Evolutionary conservation across 2,113 vertebrate genomes (phyloP).

Genomic region (Apus apus): DNA sequence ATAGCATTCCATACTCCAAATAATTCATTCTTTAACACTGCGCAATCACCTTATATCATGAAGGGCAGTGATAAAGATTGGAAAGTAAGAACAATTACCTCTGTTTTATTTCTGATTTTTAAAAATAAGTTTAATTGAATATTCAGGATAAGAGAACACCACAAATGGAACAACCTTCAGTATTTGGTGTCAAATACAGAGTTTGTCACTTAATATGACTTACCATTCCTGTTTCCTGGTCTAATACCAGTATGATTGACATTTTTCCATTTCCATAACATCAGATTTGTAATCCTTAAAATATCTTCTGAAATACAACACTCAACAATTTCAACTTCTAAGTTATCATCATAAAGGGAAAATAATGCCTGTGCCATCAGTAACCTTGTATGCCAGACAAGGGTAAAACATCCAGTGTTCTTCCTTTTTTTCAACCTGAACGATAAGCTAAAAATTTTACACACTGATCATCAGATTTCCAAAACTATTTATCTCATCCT

Average conservation of each 20-base stretch:
- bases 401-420: not conserved
- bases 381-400: not conserved
- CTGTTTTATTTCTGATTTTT: not conserved
- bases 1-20: not conserved
- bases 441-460: not conserved
- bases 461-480: not conserved
- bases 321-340: not conserved
- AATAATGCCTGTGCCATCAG: not conserved
- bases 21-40: not conserved
- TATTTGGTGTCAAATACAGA: not conserved
- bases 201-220: not conserved
- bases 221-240: not conserved
- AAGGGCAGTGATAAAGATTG: not conserved
- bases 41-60: not conserved
- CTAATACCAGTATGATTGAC: constrained; percentile 11
- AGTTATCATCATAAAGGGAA: not conserved
- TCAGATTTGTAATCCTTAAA: not conserved
- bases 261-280: constrained; percentile 23
- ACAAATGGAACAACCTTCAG: not conserved
- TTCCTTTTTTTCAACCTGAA: not conserved
- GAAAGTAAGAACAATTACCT: not conserved
- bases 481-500: not conserved
- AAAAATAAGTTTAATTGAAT: not conserved
- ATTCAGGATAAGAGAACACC: not conserved
- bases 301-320: not conserved